phyloP scores from a whole-genome alignment of 23 tunicate genomes.

The Ciona savignyi region DNA sequence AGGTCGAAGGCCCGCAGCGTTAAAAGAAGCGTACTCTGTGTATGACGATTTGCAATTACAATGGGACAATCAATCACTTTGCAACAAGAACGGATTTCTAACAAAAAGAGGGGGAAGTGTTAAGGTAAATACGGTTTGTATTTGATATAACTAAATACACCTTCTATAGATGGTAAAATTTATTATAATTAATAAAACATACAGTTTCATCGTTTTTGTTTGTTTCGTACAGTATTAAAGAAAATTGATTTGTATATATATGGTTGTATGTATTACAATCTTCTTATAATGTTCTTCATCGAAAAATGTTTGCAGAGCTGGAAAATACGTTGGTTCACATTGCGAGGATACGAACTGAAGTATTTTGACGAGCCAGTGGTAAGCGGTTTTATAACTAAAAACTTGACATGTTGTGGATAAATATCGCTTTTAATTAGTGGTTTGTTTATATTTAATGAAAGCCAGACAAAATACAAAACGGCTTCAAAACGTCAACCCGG shows the following conservation, averaged over 20 bases:
- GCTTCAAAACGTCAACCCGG: no score
- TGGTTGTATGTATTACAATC: no score
- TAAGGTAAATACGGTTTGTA: constrained; percentile 30
- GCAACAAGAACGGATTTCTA: constrained; percentile 74
- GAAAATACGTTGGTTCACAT: constrained; percentile 94
- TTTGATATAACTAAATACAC: not conserved
- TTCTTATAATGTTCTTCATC: no score
- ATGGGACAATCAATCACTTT: constrained; percentile 61
- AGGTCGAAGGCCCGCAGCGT: constrained; percentile 16
- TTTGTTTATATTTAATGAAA: not conserved
- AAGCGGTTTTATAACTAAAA: constrained; percentile 3
- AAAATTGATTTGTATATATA: no score
- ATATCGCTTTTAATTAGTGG: no score
- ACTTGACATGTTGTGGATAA: no score
- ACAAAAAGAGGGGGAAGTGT: constrained; percentile 94
- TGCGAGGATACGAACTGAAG: constrained; percentile 74
- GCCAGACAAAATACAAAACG: not conserved
- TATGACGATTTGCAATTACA: constrained; percentile 41
- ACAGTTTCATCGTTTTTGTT: no score
- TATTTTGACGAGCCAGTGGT: constrained; percentile 96
- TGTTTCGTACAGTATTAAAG: no score
- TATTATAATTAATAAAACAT: not conserved
- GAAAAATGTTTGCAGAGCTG: constrained; percentile 85
- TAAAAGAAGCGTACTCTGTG: constrained; percentile 52
- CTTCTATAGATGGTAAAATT: no score